phyloP scores from a whole-genome alignment of 2,113 vertebrate genomes.

The Mustelus asterias region DNA sequence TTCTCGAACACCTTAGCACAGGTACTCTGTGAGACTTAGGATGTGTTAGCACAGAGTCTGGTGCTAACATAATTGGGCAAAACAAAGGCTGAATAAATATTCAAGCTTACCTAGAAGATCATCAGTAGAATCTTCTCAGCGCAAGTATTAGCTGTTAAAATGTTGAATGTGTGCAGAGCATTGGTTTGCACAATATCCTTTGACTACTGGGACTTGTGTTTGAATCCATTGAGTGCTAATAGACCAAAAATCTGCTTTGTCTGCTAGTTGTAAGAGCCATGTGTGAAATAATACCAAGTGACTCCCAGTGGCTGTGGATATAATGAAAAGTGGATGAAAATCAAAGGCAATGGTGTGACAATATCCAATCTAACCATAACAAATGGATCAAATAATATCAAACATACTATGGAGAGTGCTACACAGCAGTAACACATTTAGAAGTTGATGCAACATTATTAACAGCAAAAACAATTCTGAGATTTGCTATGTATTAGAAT shows the following conservation, averaged over 20 bases:
- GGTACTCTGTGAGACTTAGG: slow-evolving; percentile 37
- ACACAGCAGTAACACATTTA: not conserved
- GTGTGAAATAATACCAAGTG: not conserved
- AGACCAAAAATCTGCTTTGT: not conserved
- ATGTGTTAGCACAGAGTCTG: slow-evolving; percentile 40
- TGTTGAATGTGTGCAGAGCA: not conserved
- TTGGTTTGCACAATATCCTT: not conserved
- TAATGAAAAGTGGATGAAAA: not conserved
- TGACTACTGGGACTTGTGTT: not conserved
- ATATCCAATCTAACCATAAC: not conserved
- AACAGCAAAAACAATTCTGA: not conserved
- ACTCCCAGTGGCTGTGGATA: not conserved
- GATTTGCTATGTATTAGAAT: not conserved
- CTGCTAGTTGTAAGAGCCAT: not conserved
- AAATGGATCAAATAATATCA: not conserved
- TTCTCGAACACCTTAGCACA: not conserved
- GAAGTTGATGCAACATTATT: not conserved
- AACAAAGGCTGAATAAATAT: not conserved
- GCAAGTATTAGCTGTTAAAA: not conserved
- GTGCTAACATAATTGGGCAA: slow-evolving; percentile 17
- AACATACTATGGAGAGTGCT: not conserved
- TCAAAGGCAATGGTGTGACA: not conserved
- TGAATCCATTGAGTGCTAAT: not conserved
- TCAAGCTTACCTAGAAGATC: not conserved
- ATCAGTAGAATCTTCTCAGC: not conserved